A percentile compares a stretch with the other conserved stretches of the same genome.
phyloP scores from a whole-genome alignment of 2,113 vertebrate genomes.

The Rhizomys pruinosus region DNA sequence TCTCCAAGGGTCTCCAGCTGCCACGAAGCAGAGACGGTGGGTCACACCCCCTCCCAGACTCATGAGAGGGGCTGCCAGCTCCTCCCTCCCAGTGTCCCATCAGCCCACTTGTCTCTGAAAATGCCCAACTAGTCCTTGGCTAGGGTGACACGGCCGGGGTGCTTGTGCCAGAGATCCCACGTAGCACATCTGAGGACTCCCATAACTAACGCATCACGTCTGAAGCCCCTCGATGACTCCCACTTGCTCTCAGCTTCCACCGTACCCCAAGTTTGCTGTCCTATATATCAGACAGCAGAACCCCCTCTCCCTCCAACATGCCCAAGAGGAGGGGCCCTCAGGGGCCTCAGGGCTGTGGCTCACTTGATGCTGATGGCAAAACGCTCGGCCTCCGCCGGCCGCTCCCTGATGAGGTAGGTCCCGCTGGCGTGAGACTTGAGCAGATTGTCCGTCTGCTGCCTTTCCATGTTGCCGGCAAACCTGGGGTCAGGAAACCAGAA shows the following conservation, averaged over 20 bases:
- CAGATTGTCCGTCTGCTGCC: constrained; percentile 97
- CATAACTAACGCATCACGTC: background rate
- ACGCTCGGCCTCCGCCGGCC: constrained; percentile 95
- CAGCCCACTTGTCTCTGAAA: background rate
- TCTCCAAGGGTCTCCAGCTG: too few species aligned
- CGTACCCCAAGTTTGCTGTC: rapidly evolving
- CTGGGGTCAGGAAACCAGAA: constrained; percentile 78
- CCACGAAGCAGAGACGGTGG: background rate
- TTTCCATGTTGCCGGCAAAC: constrained; percentile 98
- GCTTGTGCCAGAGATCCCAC: too few species aligned
- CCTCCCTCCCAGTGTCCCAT: rapidly evolving
- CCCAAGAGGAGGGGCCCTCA: background rate
- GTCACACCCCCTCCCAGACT: background rate
- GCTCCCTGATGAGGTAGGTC: constrained; percentile 97
- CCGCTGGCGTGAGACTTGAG: constrained; percentile 95
- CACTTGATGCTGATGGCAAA: constrained; percentile 99
- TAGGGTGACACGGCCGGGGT: rapidly evolving
- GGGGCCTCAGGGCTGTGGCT: constrained; percentile 41
- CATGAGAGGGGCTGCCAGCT: background rate
- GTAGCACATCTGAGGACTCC: too few species aligned
- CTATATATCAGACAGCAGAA: rapidly evolving
- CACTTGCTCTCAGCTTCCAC: background rate
- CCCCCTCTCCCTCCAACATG: background rate
- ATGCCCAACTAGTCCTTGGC: too few species aligned
- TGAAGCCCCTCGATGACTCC: rapidly evolving